Percentiles rank a stretch among this genome's conserved stretches.
phyloP scores from a whole-genome alignment of 2,888 invertebrate genomes.

The Pollenia griseotomentosa region DNA sequence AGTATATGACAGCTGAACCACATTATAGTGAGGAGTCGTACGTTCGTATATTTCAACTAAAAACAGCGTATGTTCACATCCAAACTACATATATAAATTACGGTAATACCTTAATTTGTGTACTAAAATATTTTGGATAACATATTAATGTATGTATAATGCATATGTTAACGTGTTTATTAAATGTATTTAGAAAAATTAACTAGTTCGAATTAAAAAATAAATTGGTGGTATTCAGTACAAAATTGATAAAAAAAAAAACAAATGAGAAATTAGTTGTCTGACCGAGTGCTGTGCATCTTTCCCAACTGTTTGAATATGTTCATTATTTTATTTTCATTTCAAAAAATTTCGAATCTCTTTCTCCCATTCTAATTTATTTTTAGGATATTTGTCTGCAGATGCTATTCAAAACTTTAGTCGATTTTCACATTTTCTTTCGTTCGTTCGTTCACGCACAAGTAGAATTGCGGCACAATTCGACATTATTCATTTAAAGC shows the following conservation, averaged over 20 bases:
- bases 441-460: constrained; percentile 77
- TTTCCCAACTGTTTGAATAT: constrained; percentile 60
- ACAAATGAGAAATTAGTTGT: constrained; percentile 6
- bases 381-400: constrained; percentile 78
- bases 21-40: not conserved
- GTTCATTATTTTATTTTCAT: constrained; percentile 65
- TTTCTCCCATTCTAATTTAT: constrained; percentile 79
- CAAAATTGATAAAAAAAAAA: not conserved
- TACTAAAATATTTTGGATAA: not conserved
- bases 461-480: constrained; percentile 70
- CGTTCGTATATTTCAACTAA: not conserved
- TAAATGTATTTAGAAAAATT: not conserved
- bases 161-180: not conserved
- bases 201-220: not conserved
- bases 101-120: not conserved
- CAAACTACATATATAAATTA: not conserved
- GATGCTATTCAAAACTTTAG: constrained; percentile 75
- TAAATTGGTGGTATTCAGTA: constrained; percentile 18
- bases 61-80: not conserved
- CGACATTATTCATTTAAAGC: constrained; percentile 59
- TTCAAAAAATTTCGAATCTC: constrained; percentile 76
- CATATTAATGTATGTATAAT: not conserved
- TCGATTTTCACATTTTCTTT: constrained; percentile 77
- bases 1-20: constrained; percentile 9
- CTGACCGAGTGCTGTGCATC: constrained; percentile 54